A percentile compares a stretch with the other conserved stretches of the same genome.
Evolutionary conservation across 2,888 invertebrate species (phyloP).

Genomic region (Polydrusus cervinus): DNA sequence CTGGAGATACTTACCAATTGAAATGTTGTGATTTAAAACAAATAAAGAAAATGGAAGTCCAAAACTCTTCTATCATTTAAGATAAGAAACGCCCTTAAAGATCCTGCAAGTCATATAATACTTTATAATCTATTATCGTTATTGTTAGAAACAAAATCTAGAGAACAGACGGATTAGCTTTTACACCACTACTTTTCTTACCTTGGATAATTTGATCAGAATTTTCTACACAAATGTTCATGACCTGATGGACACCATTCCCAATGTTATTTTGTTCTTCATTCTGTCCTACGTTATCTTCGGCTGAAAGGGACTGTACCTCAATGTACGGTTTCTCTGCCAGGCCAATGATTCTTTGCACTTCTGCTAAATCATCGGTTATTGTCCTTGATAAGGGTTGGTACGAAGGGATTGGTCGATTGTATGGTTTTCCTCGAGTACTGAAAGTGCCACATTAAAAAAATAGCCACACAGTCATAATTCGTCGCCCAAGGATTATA

Average conservation of each 20-base stretch:
- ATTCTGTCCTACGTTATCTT: slow-evolving; percentile 4
- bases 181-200: neutral
- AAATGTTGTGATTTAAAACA: no score
- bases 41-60: no score
- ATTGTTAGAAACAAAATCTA: no score
- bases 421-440: slow-evolving; percentile 20
- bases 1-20: no score
- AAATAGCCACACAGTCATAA: no score
- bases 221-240: slow-evolving; percentile 32
- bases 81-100: no score
- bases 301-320: slow-evolving; percentile 22
- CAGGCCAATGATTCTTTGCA: slow-evolving; percentile 42
- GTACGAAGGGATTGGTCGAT: slow-evolving; percentile 4
- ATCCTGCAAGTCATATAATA: no score
- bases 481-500: no score
- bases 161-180: no score
- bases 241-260: slow-evolving; percentile 12
- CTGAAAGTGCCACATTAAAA: slow-evolving; percentile 3
- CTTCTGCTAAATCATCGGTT: slow-evolving; percentile 39
- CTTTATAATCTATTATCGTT: no score
- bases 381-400: slow-evolving; percentile 34
- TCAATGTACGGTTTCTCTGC: slow-evolving; percentile 43
- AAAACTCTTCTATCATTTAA: no score
- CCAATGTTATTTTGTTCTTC: slow-evolving; percentile 1
- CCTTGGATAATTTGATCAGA: slow-evolving; percentile 28